Percentiles rank a stretch among this genome's conserved stretches.
These are phyloP conservation scores for Trichomalopsis sarcophagae DNA, from an alignment of 1,140 invertebrate genomes.

Conservation along the genomic window DNA sequence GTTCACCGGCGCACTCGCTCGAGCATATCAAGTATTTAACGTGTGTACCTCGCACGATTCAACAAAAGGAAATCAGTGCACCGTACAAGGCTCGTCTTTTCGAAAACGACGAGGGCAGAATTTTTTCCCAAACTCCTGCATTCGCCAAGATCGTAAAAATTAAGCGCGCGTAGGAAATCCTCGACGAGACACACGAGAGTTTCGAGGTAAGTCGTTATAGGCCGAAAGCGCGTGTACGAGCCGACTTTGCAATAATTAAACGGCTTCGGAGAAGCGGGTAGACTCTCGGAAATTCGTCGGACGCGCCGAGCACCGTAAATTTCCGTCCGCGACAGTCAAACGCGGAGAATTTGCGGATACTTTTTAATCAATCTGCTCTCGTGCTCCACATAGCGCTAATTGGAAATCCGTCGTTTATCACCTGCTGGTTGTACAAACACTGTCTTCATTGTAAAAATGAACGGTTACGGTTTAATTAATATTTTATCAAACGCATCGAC, in stretches of 20 bases:
- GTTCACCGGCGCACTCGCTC: not conserved
- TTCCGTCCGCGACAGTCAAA: not conserved
- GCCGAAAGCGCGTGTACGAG: not conserved
- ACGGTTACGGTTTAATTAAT: not conserved
- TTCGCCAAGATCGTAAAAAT: constrained; percentile 34
- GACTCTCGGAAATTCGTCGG: not conserved
- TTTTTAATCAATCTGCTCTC: not conserved
- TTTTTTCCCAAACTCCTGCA: not conserved
- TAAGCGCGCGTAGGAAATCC: constrained; percentile 27
- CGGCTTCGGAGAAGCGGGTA: not conserved
- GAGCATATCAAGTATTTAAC: too few species aligned
- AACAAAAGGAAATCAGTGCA: not conserved
- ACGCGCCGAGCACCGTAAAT: not conserved
- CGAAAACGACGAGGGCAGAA: not conserved
- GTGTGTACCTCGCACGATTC: not conserved
- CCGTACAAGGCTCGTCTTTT: not conserved
- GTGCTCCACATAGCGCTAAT: not conserved
- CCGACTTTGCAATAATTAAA: constrained; percentile 36
- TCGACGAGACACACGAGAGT: not conserved
- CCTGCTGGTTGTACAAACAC: too few species aligned
- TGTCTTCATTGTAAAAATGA: not conserved
- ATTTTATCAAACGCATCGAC: not conserved
- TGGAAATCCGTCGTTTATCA: not conserved
- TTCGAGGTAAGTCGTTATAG: constrained; percentile 26
- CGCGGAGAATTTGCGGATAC: not conserved